These are phyloP conservation scores for Cygnus buccinator DNA, from an alignment of 2,113 vertebrate genomes.

Conservation along the genomic window DNA sequence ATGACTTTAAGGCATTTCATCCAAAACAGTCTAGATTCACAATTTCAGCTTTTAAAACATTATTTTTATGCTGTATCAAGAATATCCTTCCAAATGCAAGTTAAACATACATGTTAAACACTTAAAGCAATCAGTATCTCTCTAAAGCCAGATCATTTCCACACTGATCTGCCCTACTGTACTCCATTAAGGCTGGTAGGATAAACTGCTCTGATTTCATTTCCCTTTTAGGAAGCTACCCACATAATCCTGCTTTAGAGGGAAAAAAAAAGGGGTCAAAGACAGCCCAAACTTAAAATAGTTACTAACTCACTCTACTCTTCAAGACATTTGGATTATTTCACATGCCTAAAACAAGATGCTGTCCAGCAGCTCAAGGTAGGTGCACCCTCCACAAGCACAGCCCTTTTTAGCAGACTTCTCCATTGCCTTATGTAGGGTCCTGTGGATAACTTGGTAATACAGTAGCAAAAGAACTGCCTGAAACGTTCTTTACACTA, in stretches of 20 bases:
- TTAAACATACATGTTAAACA: neutral
- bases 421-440: neutral
- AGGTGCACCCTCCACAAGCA: neutral
- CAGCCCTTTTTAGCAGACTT: neutral
- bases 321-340: slow-evolving; percentile 10
- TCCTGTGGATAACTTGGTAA: neutral
- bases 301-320: neutral
- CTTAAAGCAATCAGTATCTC: neutral
- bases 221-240: slow-evolving; percentile 58
- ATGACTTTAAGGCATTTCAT: neutral
- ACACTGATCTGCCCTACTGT: neutral
- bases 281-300: slow-evolving; percentile 24
- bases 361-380: neutral
- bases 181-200: slow-evolving; percentile 27
- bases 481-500: neutral
- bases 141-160: neutral
- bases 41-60: neutral
- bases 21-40: neutral
- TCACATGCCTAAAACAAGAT: neutral
- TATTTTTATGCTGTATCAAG: neutral
- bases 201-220: slow-evolving; percentile 55
- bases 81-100: neutral
- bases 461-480: neutral
- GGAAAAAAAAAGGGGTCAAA: neutral
- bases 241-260: slow-evolving; percentile 58